These are phyloP conservation scores for Erinaceus europaeus DNA, from an alignment of 2,113 vertebrate species.

Conservation along the genomic window DNA sequence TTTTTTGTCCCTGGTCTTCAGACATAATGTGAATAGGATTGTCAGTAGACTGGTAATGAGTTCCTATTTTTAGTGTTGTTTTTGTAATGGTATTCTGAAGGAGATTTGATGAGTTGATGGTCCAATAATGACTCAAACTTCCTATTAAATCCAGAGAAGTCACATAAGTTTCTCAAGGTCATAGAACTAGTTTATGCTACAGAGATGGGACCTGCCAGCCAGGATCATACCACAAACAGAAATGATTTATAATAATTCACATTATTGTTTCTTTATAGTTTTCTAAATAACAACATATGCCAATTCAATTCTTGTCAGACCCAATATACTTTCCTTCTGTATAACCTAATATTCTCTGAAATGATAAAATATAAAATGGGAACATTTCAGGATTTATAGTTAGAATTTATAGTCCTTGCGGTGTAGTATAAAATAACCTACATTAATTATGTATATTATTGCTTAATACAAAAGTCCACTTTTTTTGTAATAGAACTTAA, in stretches of 20 bases:
- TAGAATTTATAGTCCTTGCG: not conserved
- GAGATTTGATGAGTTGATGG: not conserved
- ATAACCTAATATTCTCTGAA: conserved; percentile 44
- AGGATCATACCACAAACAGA: not conserved
- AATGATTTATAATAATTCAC: conserved; percentile 36
- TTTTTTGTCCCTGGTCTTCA: conserved; percentile 1
- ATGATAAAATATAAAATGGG: conserved; percentile 43
- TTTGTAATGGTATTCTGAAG: not conserved
- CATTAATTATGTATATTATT: conserved; percentile 34
- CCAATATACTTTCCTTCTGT: not conserved
- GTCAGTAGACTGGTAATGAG: not conserved
- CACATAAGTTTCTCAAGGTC: conserved; percentile 32
- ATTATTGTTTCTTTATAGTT: conserved; percentile 21
- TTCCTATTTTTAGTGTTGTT: not conserved
- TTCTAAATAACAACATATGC: conserved; percentile 40
- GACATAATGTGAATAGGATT: not conserved
- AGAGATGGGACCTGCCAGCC: not conserved
- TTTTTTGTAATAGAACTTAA: conserved; percentile 6
- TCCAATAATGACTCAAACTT: not conserved
- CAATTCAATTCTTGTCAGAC: conserved; percentile 45
- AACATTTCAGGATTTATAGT: conserved; percentile 50
- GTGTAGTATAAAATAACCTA: not conserved
- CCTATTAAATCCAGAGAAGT: not conserved
- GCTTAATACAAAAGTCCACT: not conserved
- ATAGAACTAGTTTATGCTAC: not conserved